Base-by-base conservation (phyloP, 2,113 vertebrate genomes). In the Apeltes quadracus region DNA sequence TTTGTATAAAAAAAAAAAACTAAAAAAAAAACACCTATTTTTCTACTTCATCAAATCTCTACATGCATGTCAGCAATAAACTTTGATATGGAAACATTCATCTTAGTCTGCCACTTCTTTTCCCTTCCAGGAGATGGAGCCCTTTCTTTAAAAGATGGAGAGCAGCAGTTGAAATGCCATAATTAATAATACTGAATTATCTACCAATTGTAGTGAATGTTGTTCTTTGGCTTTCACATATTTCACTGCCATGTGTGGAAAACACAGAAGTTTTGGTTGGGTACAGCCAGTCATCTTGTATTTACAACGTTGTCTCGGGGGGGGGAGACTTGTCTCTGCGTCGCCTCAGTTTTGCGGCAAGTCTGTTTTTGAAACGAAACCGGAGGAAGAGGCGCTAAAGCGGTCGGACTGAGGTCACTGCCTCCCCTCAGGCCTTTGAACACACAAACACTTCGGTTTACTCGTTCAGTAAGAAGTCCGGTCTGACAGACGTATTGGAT, bases 11-110 rank as follows among this genome's bases (percentile, higher is more conserved):
- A 97, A 94, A 95, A 96, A 96, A 94, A 94, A 97, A 94, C 29
- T 96, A 96, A 96, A 94, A 97, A 94, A 95, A 96, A 96, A 94
- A 94, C n/a, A 95, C 95, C 93, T 98, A 98, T 98, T 98, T 98
- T 98, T 98, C 94, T 98, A 98, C 96, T 94, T 94, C 94, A 96
- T 94, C 94, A 75, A 90, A 95, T 94, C 95, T 97, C 92, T 95
- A 96, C 95, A 95, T 97, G 96, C 97, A 98, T 97, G 96, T 96
- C 93, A 94, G 96, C 96, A 98, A 98, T 98, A 98, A 98, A 97
- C 88, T 94, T 93, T 93, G 91, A 92, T 96, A 95, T 94, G 94
- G 90, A 94, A 94, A 74, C 44, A 25, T 69, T 44, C 1, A n/a
- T 56, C 11, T 59, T 59, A 23, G 55, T 83, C 10, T 22, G 23